A percentile compares a stretch with the other conserved stretches of the same genome.
phyloP scores from a whole-genome alignment of 1,140 invertebrate genomes.

The Piezodorus guildinii region DNA sequence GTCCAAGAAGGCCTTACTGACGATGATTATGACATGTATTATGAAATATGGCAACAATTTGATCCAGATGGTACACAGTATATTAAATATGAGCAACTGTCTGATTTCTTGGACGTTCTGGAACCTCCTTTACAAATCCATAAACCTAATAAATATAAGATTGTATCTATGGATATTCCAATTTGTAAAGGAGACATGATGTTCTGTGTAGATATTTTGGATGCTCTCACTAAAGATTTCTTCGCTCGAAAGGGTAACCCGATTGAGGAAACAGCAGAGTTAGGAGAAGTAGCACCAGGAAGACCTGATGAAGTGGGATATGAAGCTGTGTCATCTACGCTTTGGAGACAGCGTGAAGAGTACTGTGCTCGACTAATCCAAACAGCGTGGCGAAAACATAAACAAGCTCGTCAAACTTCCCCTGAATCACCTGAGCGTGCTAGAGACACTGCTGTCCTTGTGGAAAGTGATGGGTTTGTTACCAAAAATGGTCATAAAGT shows the following conservation, averaged over 20 bases:
- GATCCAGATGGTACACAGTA: slow-evolving; percentile 96
- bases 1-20: slow-evolving; percentile 96
- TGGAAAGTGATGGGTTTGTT: slow-evolving; percentile 66
- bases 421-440: slow-evolving; percentile 34
- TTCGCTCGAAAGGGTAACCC: slow-evolving; percentile 90
- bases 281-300: slow-evolving; percentile 57
- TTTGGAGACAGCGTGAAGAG: slow-evolving; percentile 89
- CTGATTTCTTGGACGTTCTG: slow-evolving; percentile 87
- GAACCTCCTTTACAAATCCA: slow-evolving; percentile 90
- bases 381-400: slow-evolving; percentile 81
- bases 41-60: slow-evolving; percentile 98
- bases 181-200: slow-evolving; percentile 94
- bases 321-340: slow-evolving; percentile 81
- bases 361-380: slow-evolving; percentile 92
- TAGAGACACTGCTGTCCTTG: slow-evolving; percentile 64
- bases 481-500: slow-evolving; percentile 78
- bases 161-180: slow-evolving; percentile 95
- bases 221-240: slow-evolving; percentile 91
- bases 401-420: slow-evolving; percentile 46
- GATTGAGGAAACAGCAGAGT: slow-evolving; percentile 75
- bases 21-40: slow-evolving; percentile 99
- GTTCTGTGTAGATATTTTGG: slow-evolving; percentile 95
- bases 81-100: slow-evolving; percentile 84
- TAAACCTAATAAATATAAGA: slow-evolving; percentile 97
- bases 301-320: slow-evolving; percentile 75